phyloP scores from a whole-genome alignment of 2,888 invertebrate species.

The Hesperia comma region DNA sequence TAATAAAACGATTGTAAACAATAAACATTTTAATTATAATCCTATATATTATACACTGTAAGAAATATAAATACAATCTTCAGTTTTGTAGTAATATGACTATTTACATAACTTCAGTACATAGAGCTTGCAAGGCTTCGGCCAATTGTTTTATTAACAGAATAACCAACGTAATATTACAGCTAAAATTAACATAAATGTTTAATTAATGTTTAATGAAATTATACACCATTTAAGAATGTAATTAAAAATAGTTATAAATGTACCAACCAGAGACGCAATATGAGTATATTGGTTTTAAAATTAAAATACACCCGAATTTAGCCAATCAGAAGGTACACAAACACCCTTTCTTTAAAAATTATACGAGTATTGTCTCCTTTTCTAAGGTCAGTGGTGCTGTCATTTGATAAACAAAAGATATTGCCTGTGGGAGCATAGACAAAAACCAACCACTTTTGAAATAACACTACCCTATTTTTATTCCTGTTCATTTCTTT shows the following conservation, averaged over 20 bases:
- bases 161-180: conserved; percentile 15
- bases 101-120: conserved; percentile 59
- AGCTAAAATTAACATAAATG: not conserved
- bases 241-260: conserved; percentile 10
- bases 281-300: conserved; percentile 21
- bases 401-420: no score
- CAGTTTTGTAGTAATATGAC: conserved; percentile 58
- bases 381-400: no score
- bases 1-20: conserved; percentile 54
- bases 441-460: no score
- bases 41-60: conserved; percentile 67
- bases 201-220: not conserved
- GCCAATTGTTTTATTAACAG: conserved; percentile 20
- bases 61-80: conserved; percentile 76
- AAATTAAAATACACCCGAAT: conserved; percentile 6
- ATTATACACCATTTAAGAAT: conserved; percentile 26
- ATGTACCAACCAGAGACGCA: conserved; percentile 16
- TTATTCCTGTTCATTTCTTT: no score
- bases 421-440: no score
- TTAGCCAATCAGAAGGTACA: not conserved
- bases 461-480: no score
- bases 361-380: no score
- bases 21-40: conserved; percentile 77
- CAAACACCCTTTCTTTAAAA: not conserved
- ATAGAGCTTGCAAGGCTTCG: conserved; percentile 16